Conservation (phyloP, 1,140 invertebrate genomes). For the Drosophila willistoni region DNA sequence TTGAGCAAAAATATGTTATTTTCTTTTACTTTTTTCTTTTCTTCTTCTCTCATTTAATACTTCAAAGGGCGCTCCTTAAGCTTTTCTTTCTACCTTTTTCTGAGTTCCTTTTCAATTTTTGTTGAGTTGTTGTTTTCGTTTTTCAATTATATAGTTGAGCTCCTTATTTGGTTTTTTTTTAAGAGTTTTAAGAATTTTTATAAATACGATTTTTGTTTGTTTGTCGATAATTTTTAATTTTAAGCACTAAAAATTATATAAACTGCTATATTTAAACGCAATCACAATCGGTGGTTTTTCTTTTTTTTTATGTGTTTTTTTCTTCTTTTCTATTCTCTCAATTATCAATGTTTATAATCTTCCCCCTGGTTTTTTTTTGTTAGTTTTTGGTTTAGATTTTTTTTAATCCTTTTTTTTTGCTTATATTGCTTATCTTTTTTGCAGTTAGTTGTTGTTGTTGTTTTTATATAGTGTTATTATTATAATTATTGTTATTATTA, state of each 20-base stretch:
- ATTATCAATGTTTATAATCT: constrained; percentile 23
- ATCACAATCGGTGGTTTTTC: constrained; percentile 82
- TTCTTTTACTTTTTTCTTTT: not conserved
- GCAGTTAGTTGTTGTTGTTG: constrained; percentile 28
- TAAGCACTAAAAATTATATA: constrained; percentile 80
- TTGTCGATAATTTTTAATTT: constrained; percentile 42
- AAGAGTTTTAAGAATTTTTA: constrained; percentile 38
- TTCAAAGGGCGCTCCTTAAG: not conserved
- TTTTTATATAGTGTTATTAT: constrained; percentile 44
- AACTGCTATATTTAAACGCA: constrained; percentile 82
- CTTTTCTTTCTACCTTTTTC: not conserved
- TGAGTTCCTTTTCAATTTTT: constrained; percentile 2
- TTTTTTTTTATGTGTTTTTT: constrained; percentile 66
- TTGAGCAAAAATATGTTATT: constrained; percentile 44
- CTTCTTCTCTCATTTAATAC: not conserved
- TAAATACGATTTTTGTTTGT: constrained; percentile 47
- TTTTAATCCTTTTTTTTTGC: constrained; percentile 44
- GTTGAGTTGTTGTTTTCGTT: constrained; percentile 8
- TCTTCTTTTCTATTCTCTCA: constrained; percentile 9
- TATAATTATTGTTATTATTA: constrained; percentile 22
- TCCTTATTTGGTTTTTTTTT: constrained; percentile 23
- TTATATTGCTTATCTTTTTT: constrained; percentile 75
- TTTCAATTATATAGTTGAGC: constrained; percentile 26
- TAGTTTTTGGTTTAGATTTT: constrained; percentile 66
- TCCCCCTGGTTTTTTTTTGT: constrained; percentile 47